Evolutionary conservation across 2,888 invertebrate genomes (phyloP).

Genomic region (Mechanitis mazaeus): DNA sequence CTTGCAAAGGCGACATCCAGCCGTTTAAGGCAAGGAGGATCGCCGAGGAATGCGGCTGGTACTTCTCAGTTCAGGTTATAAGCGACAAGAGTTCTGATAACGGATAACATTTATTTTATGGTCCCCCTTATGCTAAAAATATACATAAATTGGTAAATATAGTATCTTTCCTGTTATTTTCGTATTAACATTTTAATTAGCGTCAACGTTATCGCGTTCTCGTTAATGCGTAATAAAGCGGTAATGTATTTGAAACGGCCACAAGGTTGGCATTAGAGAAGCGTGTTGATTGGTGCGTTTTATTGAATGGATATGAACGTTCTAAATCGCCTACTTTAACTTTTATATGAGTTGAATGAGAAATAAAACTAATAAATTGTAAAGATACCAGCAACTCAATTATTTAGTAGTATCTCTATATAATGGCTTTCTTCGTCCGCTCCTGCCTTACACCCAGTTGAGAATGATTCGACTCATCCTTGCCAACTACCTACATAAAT

Average conservation of each 20-base stretch:
- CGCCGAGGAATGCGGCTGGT: constrained; percentile 60
- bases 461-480: constrained; percentile 57
- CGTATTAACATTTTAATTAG: too few relatives aligned
- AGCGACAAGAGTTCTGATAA: constrained; percentile 27
- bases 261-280: background rate
- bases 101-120: background rate
- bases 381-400: too few relatives aligned
- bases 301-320: constrained; percentile 3
- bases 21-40: constrained; percentile 67
- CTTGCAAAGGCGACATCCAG: constrained; percentile 53
- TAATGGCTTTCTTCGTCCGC: constrained; percentile 21
- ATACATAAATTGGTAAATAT: too few relatives aligned
- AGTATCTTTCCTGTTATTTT: too few relatives aligned
- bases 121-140: too few relatives aligned
- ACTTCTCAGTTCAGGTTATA: constrained; percentile 32
- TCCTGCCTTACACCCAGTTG: constrained; percentile 50
- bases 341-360: too few relatives aligned
- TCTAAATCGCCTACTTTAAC: background rate
- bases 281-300: constrained; percentile 7
- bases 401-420: too few relatives aligned
- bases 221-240: constrained; percentile 11
- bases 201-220: constrained; percentile 9
- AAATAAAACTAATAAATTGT: too few relatives aligned
- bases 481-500: constrained; percentile 55
- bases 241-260: constrained; percentile 12